Base-by-base conservation (phyloP, 2,888 invertebrate genomes). In the Altica lythri region DNA sequence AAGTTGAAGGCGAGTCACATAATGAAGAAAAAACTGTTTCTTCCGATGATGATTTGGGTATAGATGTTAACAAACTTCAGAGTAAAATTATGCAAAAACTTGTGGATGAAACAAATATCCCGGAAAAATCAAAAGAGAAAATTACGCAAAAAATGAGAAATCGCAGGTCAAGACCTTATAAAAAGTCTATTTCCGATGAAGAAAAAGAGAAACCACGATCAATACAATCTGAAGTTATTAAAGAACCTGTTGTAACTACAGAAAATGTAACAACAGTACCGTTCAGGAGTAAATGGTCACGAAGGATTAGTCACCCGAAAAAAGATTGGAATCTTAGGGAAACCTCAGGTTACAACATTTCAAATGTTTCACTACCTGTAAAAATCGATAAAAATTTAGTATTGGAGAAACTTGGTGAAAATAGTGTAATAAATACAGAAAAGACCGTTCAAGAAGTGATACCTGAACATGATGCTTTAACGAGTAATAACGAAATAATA, bases 21-120 rank as follows among this genome's bases (percentile, higher is more conserved):
- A 40, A 2, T 5, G 17, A 35, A 4, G 10, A 37, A 18, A 10
- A n/a, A n/a, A 10, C 9, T 4, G 14, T 4, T 22, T 25, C 42
- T 2, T 42, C 42, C 1, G 46, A 48, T 6, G 35, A 56, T 5
- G 44, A 46, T 6, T 19, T 10, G 1, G 38, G 42, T 0, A 12
- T 37, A 9, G 30, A 29, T 16, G 14, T 70, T 1, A 61, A 68
- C 3, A 71, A 70, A 57, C 52, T 74, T 37, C 73, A 73, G 55
- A 66, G 67, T 17, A 70, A 70, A 42, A 61, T 74, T 46, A 71
- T 72, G 69, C 68, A 68, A 9, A 73, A 72, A 62, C 59, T 73
- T n/a, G 55, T 57, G 3, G 61, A 63, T 9, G 65, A 66, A 37
- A 55, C 52, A 8, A 60, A 64, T 12, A 56, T 53, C 25, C 44